A percentile compares a stretch with the other conserved stretches of the same genome.
phyloP scores from a whole-genome alignment of 1,140 invertebrate species.

The Meteorus sp. region DNA sequence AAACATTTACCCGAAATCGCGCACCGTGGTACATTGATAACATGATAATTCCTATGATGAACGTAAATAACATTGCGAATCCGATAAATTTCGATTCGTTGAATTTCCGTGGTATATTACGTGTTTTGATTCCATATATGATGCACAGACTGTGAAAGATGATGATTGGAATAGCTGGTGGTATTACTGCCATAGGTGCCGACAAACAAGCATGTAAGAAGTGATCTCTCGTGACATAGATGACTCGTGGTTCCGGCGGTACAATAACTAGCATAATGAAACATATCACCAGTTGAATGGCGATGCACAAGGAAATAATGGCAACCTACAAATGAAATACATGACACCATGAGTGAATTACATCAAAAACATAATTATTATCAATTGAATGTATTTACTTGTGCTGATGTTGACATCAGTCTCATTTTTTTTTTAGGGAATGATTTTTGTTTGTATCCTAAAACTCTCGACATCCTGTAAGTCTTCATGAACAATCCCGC shows the following conservation, averaged over 20 bases:
- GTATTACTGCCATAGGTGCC: constrained; percentile 68
- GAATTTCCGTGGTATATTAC: constrained; percentile 87
- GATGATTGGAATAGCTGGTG: constrained; percentile 79
- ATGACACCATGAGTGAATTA: too few species aligned
- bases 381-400: too few species aligned
- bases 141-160: constrained; percentile 80
- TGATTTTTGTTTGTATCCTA: constrained; percentile 79
- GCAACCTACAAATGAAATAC: too few species aligned
- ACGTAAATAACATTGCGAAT: constrained; percentile 86
- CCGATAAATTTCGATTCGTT: constrained; percentile 85
- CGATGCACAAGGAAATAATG: constrained; percentile 69
- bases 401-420: too few species aligned
- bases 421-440: constrained; percentile 79
- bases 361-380: too few species aligned
- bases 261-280: constrained; percentile 70
- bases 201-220: constrained; percentile 73
- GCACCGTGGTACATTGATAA: constrained; percentile 85
- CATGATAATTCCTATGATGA: constrained; percentile 90
- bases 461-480: constrained; percentile 81
- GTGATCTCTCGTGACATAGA: constrained; percentile 62
- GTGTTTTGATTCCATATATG: constrained; percentile 81
- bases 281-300: constrained; percentile 72
- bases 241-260: constrained; percentile 65
- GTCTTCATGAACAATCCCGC: constrained; percentile 83
- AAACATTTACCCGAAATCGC: too few species aligned